Percentiles rank a stretch among this genome's conserved stretches.
Conservation (phyloP, 2,113 vertebrate species). For the Odocoileus hemionus region DNA sequence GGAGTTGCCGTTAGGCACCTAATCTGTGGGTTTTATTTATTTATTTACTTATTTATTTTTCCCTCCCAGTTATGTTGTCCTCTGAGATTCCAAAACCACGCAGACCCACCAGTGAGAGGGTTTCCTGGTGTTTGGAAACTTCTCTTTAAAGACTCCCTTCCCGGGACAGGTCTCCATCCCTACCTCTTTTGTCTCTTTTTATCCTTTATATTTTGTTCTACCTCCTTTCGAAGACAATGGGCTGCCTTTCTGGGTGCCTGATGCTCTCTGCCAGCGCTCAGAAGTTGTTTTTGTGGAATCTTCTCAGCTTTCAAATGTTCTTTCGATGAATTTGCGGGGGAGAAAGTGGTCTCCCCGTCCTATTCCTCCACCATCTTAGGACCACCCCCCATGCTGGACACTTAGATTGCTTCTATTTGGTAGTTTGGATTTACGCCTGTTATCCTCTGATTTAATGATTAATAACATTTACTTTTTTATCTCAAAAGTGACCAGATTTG, state of each 20-base stretch:
- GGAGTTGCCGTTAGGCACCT: neutral
- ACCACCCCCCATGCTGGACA: neutral
- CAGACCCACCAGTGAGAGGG: neutral
- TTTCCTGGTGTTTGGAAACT: neutral
- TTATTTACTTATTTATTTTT: neutral
- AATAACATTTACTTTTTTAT: neutral
- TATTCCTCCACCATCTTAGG: neutral
- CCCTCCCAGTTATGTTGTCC: neutral
- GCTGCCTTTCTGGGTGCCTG: neutral
- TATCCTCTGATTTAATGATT: neutral
- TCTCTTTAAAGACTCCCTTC: neutral
- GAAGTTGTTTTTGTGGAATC: neutral
- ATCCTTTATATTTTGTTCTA: neutral
- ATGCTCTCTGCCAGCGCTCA: neutral
- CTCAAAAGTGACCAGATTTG: neutral
- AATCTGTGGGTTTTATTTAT: neutral
- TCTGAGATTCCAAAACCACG: neutral
- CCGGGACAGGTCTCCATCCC: rapidly evolving
- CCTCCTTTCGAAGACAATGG: neutral
- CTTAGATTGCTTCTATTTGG: neutral
- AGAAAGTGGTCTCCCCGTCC: neutral
- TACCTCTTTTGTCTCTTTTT: neutral
- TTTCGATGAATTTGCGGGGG: neutral
- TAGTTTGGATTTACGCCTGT: neutral
- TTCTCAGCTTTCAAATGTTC: neutral